Evolutionary conservation across 2,888 invertebrate genomes (phyloP), one percentile per base, ranked within the genome.

Genomic region (Nematopogon swammerdamellus): DNA sequence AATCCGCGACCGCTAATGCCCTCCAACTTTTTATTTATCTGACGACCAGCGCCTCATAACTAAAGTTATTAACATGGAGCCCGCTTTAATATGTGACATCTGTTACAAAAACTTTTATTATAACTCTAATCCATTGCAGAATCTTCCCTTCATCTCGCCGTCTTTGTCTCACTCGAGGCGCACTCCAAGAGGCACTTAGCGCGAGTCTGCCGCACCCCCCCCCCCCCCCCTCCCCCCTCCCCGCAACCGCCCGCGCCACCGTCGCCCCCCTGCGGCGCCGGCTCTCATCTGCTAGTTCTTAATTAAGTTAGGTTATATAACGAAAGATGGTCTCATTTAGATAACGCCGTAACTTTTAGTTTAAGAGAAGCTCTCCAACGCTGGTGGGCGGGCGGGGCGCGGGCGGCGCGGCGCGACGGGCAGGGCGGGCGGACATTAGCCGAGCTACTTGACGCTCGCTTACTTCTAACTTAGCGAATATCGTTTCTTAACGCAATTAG

Each of bases 221-320:
- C 45, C 51, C 36, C 29, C 19, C 19, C 19, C 14, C 45, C 46
- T 14, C 25, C 29, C 51, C 18, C 36, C 19, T 36, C 42, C 49
- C 61, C 54, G 48, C 49, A 50, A 65, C 69, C 51, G 72, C 73
- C 74, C 63, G 54, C 58, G 56, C 69, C 16, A 17, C 61, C 51
- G 55, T 49, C 51, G 60, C 70, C 67, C 61, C 70, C 70, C 74
- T 68, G 63, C 68, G 70, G 70, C 77, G 67, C 76, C 76, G 72
- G 71, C 72, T 75, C 77, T 75, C 79, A 77, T 79, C 80, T 74
- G 71, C 72, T 72, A 77, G 70, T 79, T 80, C 80, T 80, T 80
- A 80, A 80, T 80, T 80, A 80, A 80, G 77, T 80, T 79, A 80
- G 80, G 77, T 80, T 80, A 80, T 76, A 77, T 80, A 80, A 80